Percentiles rank a stretch among this genome's conserved stretches.
phyloP scores from a whole-genome alignment of 1,140 invertebrate species.

The Caenorhabditis elegans region WBcel235 BX284605.5:11827001-11827500 shows the following conservation, averaged over 20 bases:
- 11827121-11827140: no score
- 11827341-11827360: constrained; percentile 6
- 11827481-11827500: background rate
- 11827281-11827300: background rate
- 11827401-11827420: constrained; percentile 9
- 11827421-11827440: background rate
- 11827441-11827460: background rate
- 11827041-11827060: constrained; percentile 21
- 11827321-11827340: background rate
- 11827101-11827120: no score
- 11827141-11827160: no score
- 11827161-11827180: no score
- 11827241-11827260: background rate
- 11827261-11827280: background rate
- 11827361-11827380: constrained; percentile 5
- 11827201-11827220: background rate
- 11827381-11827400: background rate
- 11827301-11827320: background rate
- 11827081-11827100: background rate
- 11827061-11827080: background rate
- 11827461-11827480: background rate
- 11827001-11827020: constrained; percentile 38
- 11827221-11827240: background rate
- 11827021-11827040: constrained; percentile 1
- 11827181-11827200: no score